Percentiles rank a stretch among this genome's conserved stretches.
phyloP scores from a whole-genome alignment of 1,140 invertebrate species.

The Drosophila navojoa region DNA sequence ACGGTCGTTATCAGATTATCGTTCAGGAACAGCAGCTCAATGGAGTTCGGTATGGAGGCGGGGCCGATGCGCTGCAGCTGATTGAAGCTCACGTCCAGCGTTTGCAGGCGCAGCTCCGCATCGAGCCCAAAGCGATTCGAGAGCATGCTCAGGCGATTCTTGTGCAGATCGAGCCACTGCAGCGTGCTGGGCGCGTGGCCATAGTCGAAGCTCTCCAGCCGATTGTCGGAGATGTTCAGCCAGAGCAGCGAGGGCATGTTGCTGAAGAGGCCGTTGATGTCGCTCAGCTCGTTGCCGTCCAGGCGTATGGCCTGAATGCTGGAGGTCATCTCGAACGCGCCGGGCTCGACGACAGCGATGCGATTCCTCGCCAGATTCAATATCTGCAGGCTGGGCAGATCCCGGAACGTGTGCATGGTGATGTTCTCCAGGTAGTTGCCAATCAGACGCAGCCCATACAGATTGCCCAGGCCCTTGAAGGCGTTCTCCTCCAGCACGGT shows the following conservation, averaged over 20 bases:
- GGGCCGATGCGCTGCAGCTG: slow-evolving; percentile 89
- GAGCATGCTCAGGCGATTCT: slow-evolving; percentile 93
- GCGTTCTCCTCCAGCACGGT: slow-evolving; percentile 90
- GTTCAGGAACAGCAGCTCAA: slow-evolving; percentile 92
- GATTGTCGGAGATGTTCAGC: slow-evolving; percentile 96
- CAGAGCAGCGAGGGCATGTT: slow-evolving; percentile 92
- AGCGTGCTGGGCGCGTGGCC: slow-evolving; percentile 91
- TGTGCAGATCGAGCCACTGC: slow-evolving; percentile 95
- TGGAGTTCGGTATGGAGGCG: slow-evolving; percentile 89
- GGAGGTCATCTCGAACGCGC: slow-evolving; percentile 91
- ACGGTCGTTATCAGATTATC: slow-evolving; percentile 92
- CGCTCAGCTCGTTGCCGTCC: slow-evolving; percentile 92
- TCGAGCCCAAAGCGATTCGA: slow-evolving; percentile 90
- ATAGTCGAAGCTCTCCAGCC: slow-evolving; percentile 95
- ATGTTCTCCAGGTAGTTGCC: slow-evolving; percentile 95
- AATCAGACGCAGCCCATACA: slow-evolving; percentile 92
- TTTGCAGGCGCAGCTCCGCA: slow-evolving; percentile 88
- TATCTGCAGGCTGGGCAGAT: slow-evolving; percentile 92
- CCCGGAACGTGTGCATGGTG: slow-evolving; percentile 91
- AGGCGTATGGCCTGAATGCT: slow-evolving; percentile 93
- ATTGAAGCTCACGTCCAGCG: slow-evolving; percentile 93
- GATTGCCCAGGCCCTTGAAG: slow-evolving; percentile 91
- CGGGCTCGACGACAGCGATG: slow-evolving; percentile 91
- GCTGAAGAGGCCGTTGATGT: slow-evolving; percentile 93
- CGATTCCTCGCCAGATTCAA: slow-evolving; percentile 95